phyloP scores from a whole-genome alignment of 1,140 invertebrate species.

The Asbolus verrucosus region DNA sequence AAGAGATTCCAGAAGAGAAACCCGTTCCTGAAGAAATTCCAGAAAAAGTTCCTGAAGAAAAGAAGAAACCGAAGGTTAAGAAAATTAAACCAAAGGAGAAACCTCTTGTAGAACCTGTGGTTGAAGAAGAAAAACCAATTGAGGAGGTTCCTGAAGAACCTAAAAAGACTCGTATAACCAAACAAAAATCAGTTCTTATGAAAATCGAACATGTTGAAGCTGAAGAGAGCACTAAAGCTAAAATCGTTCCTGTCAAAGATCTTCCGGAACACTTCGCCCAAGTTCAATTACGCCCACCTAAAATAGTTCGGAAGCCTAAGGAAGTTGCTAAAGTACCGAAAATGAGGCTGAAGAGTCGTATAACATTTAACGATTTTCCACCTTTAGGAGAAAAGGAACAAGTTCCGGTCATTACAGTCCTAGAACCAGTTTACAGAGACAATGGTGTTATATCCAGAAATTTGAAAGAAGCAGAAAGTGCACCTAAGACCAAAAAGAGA shows the following conservation, averaged over 20 bases:
- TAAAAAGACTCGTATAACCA: too few species aligned
- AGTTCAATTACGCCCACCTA: constrained; percentile 60
- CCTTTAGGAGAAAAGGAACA: constrained; percentile 66
- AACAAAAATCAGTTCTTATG: constrained; percentile 64
- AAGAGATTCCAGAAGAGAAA: constrained; percentile 45
- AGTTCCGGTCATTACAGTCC: constrained; percentile 66
- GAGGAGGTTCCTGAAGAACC: constrained; percentile 32
- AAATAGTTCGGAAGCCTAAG: constrained; percentile 55
- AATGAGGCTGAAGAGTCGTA: constrained; percentile 74
- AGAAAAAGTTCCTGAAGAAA: constrained; percentile 39
- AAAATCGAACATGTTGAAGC: constrained; percentile 71
- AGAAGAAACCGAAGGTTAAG: constrained; percentile 42
- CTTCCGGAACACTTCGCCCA: constrained; percentile 69
- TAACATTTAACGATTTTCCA: constrained; percentile 73
- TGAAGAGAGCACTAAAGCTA: constrained; percentile 70
- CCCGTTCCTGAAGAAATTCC: constrained; percentile 19
- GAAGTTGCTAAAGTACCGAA: constrained; percentile 70
- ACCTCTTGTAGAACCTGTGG: constrained; percentile 45
- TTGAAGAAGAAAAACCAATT: constrained; percentile 43
- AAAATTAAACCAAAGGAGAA: constrained; percentile 48
- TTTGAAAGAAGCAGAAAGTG: constrained; percentile 74
- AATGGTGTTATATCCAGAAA: constrained; percentile 77
- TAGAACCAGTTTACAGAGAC: constrained; percentile 70
- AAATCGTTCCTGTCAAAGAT: constrained; percentile 77
- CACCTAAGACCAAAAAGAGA: constrained; percentile 66